phyloP scores from a whole-genome alignment of 2,797 vertebrate genomes.

The Antennarius maculatus region DNA sequence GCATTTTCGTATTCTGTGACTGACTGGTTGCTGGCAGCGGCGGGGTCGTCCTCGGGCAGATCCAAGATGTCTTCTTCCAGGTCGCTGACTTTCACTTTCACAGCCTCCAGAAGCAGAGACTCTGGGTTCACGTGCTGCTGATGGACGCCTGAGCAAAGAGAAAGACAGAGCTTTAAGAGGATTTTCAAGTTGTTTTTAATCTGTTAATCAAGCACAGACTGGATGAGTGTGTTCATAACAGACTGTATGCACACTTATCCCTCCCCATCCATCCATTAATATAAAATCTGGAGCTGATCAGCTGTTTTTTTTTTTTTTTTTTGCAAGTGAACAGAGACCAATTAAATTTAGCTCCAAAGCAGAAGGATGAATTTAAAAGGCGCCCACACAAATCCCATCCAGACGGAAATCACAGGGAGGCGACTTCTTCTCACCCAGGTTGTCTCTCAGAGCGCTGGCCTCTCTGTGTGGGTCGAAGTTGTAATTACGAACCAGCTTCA shows the following conservation, averaged over 20 bases:
- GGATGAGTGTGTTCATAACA: slow-evolving; percentile 6
- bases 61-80: slow-evolving; percentile 94
- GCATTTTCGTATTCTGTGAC: slow-evolving; percentile 26
- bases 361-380: neutral
- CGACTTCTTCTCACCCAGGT: slow-evolving; percentile 84
- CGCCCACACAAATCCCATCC: neutral
- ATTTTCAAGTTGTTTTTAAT: slow-evolving; percentile 31
- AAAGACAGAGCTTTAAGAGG: slow-evolving; percentile 6
- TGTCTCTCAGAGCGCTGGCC: slow-evolving; percentile 95
- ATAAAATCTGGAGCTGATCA: neutral
- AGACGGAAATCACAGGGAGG: neutral
- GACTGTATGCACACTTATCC: slow-evolving; percentile 4
- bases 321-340: neutral
- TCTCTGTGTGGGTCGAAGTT: slow-evolving; percentile 89
- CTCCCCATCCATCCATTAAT: neutral
- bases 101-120: slow-evolving; percentile 92
- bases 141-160: slow-evolving; percentile 82
- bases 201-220: slow-evolving; percentile 20
- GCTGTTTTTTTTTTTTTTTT: neutral
- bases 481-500: slow-evolving; percentile 93
- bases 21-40: slow-evolving; percentile 80
- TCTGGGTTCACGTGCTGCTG: slow-evolving; percentile 86
- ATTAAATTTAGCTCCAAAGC: neutral
- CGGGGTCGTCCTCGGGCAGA: slow-evolving; percentile 89
- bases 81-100: slow-evolving; percentile 95